These are phyloP conservation scores for Marronus borbonicus DNA, from an alignment of 2,888 invertebrate species.

Conservation along the genomic window DNA sequence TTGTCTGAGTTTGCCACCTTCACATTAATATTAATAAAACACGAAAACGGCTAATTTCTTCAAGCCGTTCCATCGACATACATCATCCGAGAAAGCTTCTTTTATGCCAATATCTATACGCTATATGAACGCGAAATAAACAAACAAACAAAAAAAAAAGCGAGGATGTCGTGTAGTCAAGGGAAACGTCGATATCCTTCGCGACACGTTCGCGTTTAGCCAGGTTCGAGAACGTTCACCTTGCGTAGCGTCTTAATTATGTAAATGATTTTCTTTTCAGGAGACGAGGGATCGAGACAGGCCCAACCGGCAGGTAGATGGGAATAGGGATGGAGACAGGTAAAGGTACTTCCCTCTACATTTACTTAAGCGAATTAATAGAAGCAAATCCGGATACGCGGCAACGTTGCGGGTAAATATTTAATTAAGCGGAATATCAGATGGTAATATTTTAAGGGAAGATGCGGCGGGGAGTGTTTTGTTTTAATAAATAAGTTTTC, in stretches of 20 bases:
- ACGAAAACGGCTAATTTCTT: constrained; percentile 8
- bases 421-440: constrained; percentile 32
- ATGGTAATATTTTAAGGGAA: constrained; percentile 23
- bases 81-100: neutral
- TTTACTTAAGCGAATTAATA: constrained; percentile 39
- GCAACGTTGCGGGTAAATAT: constrained; percentile 34
- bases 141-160: neutral
- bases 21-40: constrained; percentile 24
- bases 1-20: neutral
- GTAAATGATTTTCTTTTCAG: constrained; percentile 35
- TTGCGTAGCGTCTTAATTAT: constrained; percentile 27
- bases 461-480: constrained; percentile 10
- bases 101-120: neutral
- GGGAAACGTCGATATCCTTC: constrained; percentile 15
- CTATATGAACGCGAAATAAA: constrained; percentile 2
- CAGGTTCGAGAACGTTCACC: constrained; percentile 13
- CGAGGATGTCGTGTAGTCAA: neutral
- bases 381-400: constrained; percentile 36
- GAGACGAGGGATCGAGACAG: neutral
- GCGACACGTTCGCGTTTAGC: constrained; percentile 24
- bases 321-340: neutral
- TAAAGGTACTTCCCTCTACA: constrained; percentile 16
- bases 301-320: constrained; percentile 2
- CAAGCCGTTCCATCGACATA: neutral
- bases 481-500: constrained; percentile 13